These are phyloP conservation scores for Emmelina monodactyla DNA, from an alignment of 2,888 invertebrate genomes.

Conservation along the genomic window DNA sequence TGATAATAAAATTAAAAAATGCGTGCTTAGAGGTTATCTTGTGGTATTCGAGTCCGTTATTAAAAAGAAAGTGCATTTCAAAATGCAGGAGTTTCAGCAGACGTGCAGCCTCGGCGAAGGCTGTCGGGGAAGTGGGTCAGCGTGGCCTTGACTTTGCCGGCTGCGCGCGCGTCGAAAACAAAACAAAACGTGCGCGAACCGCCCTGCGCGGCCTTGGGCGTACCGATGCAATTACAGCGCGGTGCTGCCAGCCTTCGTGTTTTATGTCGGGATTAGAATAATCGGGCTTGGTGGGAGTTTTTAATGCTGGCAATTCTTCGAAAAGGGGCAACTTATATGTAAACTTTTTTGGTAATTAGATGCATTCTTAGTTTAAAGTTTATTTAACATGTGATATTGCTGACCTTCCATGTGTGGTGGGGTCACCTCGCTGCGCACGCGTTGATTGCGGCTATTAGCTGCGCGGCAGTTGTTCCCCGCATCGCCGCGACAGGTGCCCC, in stretches of 20 bases:
- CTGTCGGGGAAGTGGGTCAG: constrained; percentile 41
- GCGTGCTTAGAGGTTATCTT: no score
- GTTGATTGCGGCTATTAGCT: constrained; percentile 39
- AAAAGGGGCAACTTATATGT: no score
- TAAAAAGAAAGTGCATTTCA: neutral
- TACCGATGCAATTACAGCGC: constrained; percentile 2
- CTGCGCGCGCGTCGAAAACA: constrained; percentile 16
- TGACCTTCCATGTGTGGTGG: no score
- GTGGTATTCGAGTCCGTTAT: neutral
- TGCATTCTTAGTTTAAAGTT: no score
- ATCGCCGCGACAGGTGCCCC: constrained; percentile 24
- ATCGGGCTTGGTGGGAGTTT: no score
- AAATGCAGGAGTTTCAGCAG: constrained; percentile 12
- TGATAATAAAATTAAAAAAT: no score
- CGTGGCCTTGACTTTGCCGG: constrained; percentile 9
- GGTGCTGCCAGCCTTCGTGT: neutral
- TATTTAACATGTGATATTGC: no score
- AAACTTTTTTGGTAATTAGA: no score
- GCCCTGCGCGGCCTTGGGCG: constrained; percentile 20
- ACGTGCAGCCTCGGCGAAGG: constrained; percentile 30
- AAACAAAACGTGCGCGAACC: constrained; percentile 14
- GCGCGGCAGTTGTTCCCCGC: no score
- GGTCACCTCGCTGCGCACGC: constrained; percentile 27
- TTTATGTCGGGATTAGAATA: no score
- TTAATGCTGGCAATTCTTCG: no score